Evolutionary conservation across 2,113 vertebrate genomes (phyloP).

Genomic region (Azemiops feae): DNA sequence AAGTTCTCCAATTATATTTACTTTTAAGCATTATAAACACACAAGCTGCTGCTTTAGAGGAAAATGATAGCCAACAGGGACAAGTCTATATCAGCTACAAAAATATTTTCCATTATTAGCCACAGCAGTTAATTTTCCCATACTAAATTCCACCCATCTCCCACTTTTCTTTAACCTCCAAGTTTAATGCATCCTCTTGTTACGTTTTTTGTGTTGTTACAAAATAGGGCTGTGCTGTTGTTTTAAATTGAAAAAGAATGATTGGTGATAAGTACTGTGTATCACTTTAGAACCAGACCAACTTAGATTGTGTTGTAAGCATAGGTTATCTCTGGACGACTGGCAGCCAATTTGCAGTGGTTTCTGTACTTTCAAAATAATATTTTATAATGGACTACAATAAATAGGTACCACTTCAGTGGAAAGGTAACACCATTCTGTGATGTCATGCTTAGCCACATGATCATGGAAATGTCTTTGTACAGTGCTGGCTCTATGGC

Average conservation of each 20-base stretch:
- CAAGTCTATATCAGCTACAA: not conserved
- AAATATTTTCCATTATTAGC: not conserved
- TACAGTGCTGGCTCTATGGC: not conserved
- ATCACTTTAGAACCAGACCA: conserved; percentile 43
- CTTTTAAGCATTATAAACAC: not conserved
- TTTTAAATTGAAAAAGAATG: conserved; percentile 57
- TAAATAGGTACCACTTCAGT: not conserved
- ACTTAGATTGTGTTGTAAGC: conserved; percentile 35
- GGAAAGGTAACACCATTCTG: not conserved
- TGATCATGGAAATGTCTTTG: not conserved
- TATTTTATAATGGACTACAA: conserved; percentile 37
- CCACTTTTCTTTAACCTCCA: not conserved
- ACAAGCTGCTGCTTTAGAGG: not conserved
- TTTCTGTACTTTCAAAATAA: conserved; percentile 47
- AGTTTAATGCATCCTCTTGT: conserved; percentile 56
- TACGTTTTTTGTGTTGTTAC: conserved; percentile 47
- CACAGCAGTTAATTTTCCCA: not conserved
- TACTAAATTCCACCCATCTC: not conserved
- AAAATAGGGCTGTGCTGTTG: conserved; percentile 49
- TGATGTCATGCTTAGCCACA: not conserved
- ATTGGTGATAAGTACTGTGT: conserved; percentile 48
- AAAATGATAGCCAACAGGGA: not conserved
- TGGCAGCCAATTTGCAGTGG: conserved; percentile 23
- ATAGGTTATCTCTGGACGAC: conserved; percentile 17
- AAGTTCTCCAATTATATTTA: not conserved